These are phyloP conservation scores for Amphiura filiformis DNA, from an alignment of 35 echinoderm and acorn worm species.

Conservation along the genomic window DNA sequence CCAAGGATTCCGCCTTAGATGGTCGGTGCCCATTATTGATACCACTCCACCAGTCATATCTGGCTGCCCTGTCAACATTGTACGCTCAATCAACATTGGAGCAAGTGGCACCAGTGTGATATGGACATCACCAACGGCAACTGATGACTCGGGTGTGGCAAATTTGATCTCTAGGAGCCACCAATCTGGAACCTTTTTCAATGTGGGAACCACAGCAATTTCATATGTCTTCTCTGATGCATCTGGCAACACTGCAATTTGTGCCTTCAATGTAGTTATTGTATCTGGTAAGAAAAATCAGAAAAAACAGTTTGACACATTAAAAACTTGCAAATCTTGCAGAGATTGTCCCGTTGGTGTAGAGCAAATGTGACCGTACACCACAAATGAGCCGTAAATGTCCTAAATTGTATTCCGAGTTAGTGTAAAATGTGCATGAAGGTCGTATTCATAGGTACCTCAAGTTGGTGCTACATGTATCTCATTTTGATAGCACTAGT, in stretches of 20 bases:
- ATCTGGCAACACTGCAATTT: conserved; percentile 3
- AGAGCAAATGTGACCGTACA: too few relatives aligned
- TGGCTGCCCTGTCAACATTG: conserved; percentile 37
- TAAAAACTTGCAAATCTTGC: too few relatives aligned
- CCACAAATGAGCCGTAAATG: too few relatives aligned
- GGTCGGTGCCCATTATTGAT: conserved; percentile 25
- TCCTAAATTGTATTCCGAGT: too few relatives aligned
- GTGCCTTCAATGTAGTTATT: conserved; percentile 30
- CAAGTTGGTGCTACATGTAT: too few relatives aligned
- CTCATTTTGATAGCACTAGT: too few relatives aligned
- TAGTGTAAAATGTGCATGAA: too few relatives aligned
- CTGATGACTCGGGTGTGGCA: conserved; percentile 17
- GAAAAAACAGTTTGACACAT: too few relatives aligned
- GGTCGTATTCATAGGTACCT: too few relatives aligned
- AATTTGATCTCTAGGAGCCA: neutral
- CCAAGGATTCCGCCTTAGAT: conserved; percentile 18
- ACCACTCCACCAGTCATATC: conserved; percentile 34
- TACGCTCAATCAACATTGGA: neutral
- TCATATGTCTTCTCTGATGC: conserved; percentile 39
- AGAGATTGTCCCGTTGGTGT: too few relatives aligned
- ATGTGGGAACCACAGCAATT: conserved; percentile 6
- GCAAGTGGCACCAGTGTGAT: neutral
- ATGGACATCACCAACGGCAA: conserved; percentile 61
- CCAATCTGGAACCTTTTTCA: conserved; percentile 20
- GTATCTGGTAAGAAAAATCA: conserved; percentile 1